Conservation (phyloP, 1,140 invertebrate genomes). For the Thaumetopoea pityocampa region DNA sequence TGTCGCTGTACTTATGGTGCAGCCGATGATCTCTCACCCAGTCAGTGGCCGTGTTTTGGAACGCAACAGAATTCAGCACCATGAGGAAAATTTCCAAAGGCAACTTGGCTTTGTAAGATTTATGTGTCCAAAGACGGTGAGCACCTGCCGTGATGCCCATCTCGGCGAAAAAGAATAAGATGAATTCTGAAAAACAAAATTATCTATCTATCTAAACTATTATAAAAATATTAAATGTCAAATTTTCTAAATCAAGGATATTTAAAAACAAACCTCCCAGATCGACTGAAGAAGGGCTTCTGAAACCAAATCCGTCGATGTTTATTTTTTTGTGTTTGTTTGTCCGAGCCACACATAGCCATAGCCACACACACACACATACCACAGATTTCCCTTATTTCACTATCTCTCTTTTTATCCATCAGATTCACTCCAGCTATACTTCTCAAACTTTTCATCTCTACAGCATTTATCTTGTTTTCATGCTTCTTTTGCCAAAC, state of each 20-base stretch:
- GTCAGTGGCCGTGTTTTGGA: constrained; percentile 14
- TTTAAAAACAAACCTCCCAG: no score
- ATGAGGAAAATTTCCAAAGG: constrained; percentile 83
- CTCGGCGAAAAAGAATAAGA: neutral
- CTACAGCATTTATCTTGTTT: no score
- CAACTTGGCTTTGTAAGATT: constrained; percentile 83
- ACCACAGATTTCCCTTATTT: no score
- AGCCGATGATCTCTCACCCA: constrained; percentile 14
- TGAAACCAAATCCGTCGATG: no score
- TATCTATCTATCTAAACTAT: neutral
- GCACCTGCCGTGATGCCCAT: constrained; percentile 88
- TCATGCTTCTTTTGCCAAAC: no score
- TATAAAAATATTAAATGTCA: neutral
- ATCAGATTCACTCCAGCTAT: no score
- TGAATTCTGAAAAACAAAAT: constrained; percentile 1
- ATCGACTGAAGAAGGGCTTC: no score
- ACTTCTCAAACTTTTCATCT: no score
- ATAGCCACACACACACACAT: no score
- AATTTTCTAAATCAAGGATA: neutral
- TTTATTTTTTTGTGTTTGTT: no score
- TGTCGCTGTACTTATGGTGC: constrained; percentile 18
- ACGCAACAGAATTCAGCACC: constrained; percentile 82
- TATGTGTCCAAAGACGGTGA: constrained; percentile 92
- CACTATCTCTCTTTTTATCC: no score
- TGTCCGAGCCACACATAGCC: no score